phyloP scores from a whole-genome alignment of 2,797 vertebrate species.

The Okamejei kenojei region DNA sequence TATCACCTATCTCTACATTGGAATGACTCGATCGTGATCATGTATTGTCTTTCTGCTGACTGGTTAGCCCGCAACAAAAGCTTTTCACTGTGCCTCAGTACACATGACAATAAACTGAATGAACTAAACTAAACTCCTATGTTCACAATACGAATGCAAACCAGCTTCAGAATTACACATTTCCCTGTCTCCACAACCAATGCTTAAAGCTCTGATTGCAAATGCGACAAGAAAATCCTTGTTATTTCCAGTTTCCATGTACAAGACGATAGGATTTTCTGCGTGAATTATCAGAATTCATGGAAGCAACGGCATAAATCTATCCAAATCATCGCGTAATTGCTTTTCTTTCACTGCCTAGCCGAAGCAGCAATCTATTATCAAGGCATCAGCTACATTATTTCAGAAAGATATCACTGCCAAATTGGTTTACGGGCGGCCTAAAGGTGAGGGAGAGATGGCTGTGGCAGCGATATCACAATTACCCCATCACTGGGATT shows the following conservation, averaged over 20 bases:
- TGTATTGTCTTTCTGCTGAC: no score
- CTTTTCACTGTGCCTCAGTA: no score
- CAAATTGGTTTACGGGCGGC: slow-evolving; percentile 27
- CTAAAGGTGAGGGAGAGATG: neutral
- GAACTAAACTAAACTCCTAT: neutral
- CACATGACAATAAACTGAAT: no score
- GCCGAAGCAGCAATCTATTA: slow-evolving; percentile 7
- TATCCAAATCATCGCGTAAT: slow-evolving; percentile 19
- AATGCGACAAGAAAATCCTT: neutral
- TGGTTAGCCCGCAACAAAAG: no score
- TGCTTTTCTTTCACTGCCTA: neutral
- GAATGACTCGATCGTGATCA: no score
- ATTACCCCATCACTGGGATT: neutral
- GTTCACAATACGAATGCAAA: neutral
- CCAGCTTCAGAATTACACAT: neutral
- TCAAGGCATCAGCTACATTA: slow-evolving; percentile 32
- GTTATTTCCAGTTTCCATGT: neutral
- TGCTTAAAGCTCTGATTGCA: neutral
- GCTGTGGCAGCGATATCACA: neutral
- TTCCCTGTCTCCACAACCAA: neutral
- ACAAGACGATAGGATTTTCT: neutral
- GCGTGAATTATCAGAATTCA: slow-evolving; percentile 2
- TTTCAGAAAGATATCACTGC: slow-evolving; percentile 6
- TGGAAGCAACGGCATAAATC: neutral
- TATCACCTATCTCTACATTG: no score